phyloP scores from a whole-genome alignment of 2,797 vertebrate genomes.

The Galagoides demidoff region DNA sequence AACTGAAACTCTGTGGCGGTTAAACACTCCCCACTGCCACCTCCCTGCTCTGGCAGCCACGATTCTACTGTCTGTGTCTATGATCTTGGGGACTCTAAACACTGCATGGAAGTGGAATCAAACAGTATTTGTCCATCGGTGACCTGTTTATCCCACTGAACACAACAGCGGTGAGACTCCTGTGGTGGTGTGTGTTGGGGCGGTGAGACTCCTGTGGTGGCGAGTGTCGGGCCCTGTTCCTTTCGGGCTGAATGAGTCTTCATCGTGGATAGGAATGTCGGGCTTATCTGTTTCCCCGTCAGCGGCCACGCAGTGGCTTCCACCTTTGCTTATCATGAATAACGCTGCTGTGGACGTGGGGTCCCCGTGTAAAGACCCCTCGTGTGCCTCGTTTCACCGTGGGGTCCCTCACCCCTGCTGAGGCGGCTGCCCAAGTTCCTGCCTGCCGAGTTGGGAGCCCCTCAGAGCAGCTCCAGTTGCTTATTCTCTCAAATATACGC shows the following conservation, averaged over 20 bases:
- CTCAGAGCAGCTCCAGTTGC: no score
- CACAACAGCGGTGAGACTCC: rapidly evolving
- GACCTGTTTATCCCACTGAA: background rate
- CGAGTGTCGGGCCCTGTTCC: background rate
- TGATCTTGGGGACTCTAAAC: rapidly evolving
- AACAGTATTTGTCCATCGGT: rapidly evolving
- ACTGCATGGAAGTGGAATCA: rapidly evolving
- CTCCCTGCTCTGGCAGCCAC: background rate
- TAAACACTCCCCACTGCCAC: rapidly evolving
- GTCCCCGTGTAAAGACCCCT: rapidly evolving
- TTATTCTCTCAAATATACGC: background rate
- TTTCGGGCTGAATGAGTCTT: background rate
- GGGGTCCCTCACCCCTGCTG: background rate
- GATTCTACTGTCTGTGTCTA: rapidly evolving
- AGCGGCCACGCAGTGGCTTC: rapidly evolving
- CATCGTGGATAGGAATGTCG: rapidly evolving
- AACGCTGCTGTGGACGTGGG: rapidly evolving
- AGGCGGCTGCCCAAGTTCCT: background rate
- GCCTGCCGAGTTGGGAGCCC: background rate
- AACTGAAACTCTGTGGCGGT: rapidly evolving
- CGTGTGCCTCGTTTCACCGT: rapidly evolving
- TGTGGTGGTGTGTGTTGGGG: no score
- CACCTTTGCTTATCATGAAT: background rate
- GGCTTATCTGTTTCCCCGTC: rapidly evolving
- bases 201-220: rapidly evolving